phyloP scores from a whole-genome alignment of 2,113 vertebrate genomes.

The Pygoscelis antarcticus region DNA sequence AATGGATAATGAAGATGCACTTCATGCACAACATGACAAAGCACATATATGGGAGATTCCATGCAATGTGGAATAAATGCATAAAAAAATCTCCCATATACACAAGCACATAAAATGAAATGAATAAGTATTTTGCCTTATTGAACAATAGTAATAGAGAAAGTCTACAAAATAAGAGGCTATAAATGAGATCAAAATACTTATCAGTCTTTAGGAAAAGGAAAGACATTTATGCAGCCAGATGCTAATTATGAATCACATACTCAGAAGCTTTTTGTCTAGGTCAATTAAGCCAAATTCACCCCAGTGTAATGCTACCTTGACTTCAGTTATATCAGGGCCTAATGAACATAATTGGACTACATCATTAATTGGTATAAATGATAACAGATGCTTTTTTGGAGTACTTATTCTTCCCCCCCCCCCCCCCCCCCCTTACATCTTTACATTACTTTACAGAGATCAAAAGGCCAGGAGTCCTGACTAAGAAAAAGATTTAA shows the following conservation, averaged over 20 bases:
- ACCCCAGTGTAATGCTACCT: not conserved
- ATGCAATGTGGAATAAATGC: not conserved
- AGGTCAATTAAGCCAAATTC: not conserved
- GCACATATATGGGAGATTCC: not conserved
- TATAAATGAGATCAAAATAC: not conserved
- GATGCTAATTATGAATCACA: not conserved
- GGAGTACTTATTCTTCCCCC: accelerated
- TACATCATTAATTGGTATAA: not conserved
- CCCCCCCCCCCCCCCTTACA: too few relatives aligned
- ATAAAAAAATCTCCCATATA: not conserved
- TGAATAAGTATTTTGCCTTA: not conserved
- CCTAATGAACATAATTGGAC: not conserved
- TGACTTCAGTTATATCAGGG: not conserved
- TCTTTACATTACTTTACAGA: not conserved
- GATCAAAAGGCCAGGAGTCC: not conserved
- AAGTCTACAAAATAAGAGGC: not conserved
- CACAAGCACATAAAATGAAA: not conserved
- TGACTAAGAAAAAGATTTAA: not conserved
- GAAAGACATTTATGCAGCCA: not conserved
- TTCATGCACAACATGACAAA: not conserved
- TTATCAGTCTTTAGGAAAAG: not conserved
- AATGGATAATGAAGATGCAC: not conserved
- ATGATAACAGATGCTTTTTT: not conserved
- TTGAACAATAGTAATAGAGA: not conserved
- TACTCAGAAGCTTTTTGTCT: not conserved